phyloP scores from a whole-genome alignment of 2,113 vertebrate species.

The Perognathus longimembris region DNA sequence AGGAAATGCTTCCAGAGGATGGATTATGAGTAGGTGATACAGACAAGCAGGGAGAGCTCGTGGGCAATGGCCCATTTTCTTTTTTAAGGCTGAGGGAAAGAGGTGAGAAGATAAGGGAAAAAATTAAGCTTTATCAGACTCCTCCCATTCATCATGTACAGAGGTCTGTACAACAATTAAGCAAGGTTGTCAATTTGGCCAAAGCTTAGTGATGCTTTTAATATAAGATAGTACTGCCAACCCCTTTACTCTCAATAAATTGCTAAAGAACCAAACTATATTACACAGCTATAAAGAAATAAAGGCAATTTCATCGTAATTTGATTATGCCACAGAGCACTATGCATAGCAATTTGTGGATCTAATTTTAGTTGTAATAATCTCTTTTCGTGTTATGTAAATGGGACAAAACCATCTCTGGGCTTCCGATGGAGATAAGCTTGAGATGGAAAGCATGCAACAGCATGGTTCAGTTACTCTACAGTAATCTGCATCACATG shows the following conservation, averaged over 20 bases:
- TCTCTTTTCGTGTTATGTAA: conserved; percentile 74
- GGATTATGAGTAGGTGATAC: background rate
- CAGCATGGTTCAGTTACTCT: conserved; percentile 73
- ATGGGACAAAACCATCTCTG: conserved; percentile 64
- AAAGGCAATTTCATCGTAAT: conserved; percentile 78
- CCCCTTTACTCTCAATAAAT: conserved; percentile 69
- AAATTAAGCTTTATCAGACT: conserved; percentile 38
- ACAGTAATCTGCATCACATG: conserved; percentile 65
- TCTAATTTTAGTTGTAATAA: conserved; percentile 80
- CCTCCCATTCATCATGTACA: conserved; percentile 50
- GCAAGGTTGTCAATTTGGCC: conserved; percentile 54
- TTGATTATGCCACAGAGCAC: conserved; percentile 74
- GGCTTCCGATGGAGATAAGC: conserved; percentile 68
- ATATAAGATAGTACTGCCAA: background rate
- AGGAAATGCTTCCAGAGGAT: conserved; percentile 10
- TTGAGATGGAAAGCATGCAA: conserved; percentile 36
- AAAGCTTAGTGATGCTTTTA: conserved; percentile 65
- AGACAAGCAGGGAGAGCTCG: conserved; percentile 17
- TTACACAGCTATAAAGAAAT: conserved; percentile 75
- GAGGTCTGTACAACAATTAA: conserved; percentile 49
- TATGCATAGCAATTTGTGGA: conserved; percentile 68
- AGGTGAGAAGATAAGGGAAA: conserved; percentile 31
- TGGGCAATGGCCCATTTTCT: background rate
- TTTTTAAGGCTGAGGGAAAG: background rate
- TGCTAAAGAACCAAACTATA: conserved; percentile 63